Percentiles rank a stretch among this genome's conserved stretches.
These are phyloP conservation scores for Eilema depressum DNA, from an alignment of 2,888 invertebrate species.

Conservation along the genomic window DNA sequence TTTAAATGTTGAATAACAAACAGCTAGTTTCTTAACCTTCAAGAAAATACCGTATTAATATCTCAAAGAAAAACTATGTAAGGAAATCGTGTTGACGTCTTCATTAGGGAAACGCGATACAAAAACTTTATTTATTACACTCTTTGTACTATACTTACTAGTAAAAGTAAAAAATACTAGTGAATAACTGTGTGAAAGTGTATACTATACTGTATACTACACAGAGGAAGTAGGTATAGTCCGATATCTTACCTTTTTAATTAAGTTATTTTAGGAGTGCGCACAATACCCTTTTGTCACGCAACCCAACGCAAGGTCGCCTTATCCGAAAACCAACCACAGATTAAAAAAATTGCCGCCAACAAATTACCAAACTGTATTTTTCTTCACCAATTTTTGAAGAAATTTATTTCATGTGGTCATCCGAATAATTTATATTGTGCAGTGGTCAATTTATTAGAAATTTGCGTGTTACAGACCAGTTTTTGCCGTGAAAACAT, in stretches of 20 bases:
- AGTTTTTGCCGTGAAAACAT: slow-evolving; percentile 73
- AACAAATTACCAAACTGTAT: slow-evolving; percentile 17
- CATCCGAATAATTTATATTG: slow-evolving; percentile 45
- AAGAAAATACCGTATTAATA: background rate
- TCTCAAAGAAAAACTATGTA: slow-evolving; percentile 28
- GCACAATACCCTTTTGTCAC: slow-evolving; percentile 68
- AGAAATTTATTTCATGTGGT: slow-evolving; percentile 19
- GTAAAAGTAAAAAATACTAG: slow-evolving; percentile 40
- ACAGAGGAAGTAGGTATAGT: slow-evolving; percentile 51
- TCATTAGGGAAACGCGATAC: slow-evolving; percentile 27
- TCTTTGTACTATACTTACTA: slow-evolving; percentile 23
- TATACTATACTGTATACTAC: slow-evolving; percentile 38
- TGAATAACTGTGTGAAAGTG: slow-evolving; percentile 51
- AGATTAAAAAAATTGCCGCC: slow-evolving; percentile 26
- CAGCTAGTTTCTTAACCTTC: background rate
- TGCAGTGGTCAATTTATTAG: slow-evolving; percentile 66
- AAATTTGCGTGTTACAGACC: slow-evolving; percentile 60
- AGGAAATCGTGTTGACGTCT: slow-evolving; percentile 24
- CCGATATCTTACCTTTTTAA: slow-evolving; percentile 65
- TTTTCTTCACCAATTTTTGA: background rate
- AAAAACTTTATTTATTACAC: slow-evolving; percentile 43
- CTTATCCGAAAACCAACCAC: slow-evolving; percentile 28
- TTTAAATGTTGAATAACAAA: background rate
- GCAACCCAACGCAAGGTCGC: slow-evolving; percentile 76
- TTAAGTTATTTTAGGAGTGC: slow-evolving; percentile 59